Percentiles rank a stretch among this genome's conserved stretches.
Evolutionary conservation across 1,140 invertebrate species (phyloP).

Genomic region (Epicauta chinensis): DNA sequence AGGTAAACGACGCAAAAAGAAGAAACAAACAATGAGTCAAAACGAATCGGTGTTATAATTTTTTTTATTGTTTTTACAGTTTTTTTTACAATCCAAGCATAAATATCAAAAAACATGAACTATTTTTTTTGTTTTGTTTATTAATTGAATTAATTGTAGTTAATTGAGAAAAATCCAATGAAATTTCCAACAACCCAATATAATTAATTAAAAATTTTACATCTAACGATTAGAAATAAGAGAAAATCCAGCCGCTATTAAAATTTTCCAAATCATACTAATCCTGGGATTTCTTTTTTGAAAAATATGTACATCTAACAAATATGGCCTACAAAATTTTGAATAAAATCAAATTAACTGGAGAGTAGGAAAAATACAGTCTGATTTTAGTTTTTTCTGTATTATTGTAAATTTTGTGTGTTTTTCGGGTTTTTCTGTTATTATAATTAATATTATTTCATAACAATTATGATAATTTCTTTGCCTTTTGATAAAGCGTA

Average conservation of each 20-base stretch:
- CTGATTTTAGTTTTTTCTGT: slow-evolving; percentile 28
- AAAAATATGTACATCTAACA: slow-evolving; percentile 26
- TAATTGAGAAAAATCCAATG: neutral
- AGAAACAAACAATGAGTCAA: neutral
- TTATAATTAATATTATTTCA: slow-evolving; percentile 23
- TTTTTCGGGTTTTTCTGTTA: slow-evolving; percentile 22
- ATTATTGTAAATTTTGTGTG: slow-evolving; percentile 12
- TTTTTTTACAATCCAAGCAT: too few relatives aligned
- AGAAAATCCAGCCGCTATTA: neutral
- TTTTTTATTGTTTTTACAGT: too few relatives aligned
- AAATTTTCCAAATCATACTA: neutral
- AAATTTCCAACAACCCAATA: slow-evolving; percentile 6
- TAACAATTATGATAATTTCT: slow-evolving; percentile 84
- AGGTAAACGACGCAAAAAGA: neutral
- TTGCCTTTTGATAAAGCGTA: slow-evolving; percentile 96
- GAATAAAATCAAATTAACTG: neutral
- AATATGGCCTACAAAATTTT: neutral
- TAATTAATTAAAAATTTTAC: slow-evolving; percentile 4
- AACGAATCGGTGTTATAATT: too few relatives aligned
- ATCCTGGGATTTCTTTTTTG: neutral
- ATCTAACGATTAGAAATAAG: neutral
- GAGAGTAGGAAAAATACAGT: slow-evolving; percentile 36
- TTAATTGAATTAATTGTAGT: too few relatives aligned
- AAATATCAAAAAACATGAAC: too few relatives aligned
- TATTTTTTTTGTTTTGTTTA: too few relatives aligned